phyloP scores from a whole-genome alignment of 2,888 invertebrate species.

The Urechis unicinctus region DNA sequence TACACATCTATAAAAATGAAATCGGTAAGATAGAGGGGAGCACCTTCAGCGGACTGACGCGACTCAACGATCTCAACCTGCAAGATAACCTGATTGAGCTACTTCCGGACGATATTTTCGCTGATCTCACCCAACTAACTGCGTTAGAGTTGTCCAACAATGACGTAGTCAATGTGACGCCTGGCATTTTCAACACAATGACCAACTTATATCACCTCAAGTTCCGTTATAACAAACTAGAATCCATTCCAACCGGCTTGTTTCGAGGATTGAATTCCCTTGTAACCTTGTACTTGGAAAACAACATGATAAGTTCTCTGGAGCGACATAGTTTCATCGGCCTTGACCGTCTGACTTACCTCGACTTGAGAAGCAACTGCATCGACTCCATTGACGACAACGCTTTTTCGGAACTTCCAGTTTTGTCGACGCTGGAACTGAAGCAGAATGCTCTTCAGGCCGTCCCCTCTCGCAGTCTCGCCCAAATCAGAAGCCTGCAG shows the following conservation, averaged over 20 bases:
- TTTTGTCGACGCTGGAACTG: constrained; percentile 6
- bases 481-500: constrained; percentile 6
- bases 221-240: constrained; percentile 10
- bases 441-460: constrained; percentile 6
- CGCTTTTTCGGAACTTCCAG: constrained; percentile 11
- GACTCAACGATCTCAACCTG: constrained; percentile 12
- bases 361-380: constrained; percentile 12
- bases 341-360: constrained; percentile 7
- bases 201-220: constrained; percentile 6
- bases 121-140: constrained; percentile 1
- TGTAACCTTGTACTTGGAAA: constrained; percentile 12
- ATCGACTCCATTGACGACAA: constrained; percentile 4
- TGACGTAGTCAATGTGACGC: constrained; percentile 7
- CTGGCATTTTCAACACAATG: constrained; percentile 6
- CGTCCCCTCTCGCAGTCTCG: constrained; percentile 7
- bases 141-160: constrained; percentile 13
- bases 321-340: constrained; percentile 6
- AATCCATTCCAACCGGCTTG: constrained; percentile 7
- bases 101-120: constrained; percentile 6
- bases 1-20: constrained; percentile 16
- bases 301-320: constrained; percentile 6
- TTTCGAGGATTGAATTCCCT: constrained; percentile 5
- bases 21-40: constrained; percentile 1
- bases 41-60: constrained; percentile 8
- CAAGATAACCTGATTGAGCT: constrained; percentile 12